These are phyloP conservation scores for Corythornis madagascariensis DNA, from an alignment of 2,113 vertebrate species.

Conservation along the genomic window DNA sequence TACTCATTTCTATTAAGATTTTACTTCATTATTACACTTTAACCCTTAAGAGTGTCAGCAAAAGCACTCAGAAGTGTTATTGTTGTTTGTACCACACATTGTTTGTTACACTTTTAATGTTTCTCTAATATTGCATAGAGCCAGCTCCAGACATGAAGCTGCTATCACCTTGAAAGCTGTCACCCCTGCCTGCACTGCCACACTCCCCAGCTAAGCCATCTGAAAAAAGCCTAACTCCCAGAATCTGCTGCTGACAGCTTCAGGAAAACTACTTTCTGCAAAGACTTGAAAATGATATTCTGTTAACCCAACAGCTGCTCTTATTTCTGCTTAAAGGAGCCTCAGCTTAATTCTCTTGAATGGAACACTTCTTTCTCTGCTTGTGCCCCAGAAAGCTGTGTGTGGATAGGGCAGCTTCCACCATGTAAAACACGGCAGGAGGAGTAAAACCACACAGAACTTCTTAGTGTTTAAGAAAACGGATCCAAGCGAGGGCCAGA, in stretches of 20 bases:
- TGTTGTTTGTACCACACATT: neutral
- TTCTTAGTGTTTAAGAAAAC: neutral
- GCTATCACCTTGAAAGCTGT: neutral
- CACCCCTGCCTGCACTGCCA: neutral
- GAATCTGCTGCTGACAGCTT: neutral
- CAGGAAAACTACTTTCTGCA: neutral
- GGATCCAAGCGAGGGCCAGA: neutral
- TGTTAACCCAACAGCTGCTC: neutral
- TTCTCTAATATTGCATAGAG: neutral
- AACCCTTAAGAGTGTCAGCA: neutral
- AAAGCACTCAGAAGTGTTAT: neutral
- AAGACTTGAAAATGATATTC: neutral
- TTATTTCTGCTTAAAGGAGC: neutral
- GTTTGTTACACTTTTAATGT: neutral
- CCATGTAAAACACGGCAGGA: neutral
- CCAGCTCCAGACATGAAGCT: neutral
- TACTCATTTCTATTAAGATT: neutral
- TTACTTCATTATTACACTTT: neutral
- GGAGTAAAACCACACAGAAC: neutral
- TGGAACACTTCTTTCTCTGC: neutral
- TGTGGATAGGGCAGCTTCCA: neutral
- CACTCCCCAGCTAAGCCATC: neutral
- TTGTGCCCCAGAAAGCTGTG: neutral
- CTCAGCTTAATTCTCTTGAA: neutral
- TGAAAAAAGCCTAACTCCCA: neutral